Conservation (phyloP, 1,140 invertebrate genomes). For the Akabosia matsudoensis region DNA sequence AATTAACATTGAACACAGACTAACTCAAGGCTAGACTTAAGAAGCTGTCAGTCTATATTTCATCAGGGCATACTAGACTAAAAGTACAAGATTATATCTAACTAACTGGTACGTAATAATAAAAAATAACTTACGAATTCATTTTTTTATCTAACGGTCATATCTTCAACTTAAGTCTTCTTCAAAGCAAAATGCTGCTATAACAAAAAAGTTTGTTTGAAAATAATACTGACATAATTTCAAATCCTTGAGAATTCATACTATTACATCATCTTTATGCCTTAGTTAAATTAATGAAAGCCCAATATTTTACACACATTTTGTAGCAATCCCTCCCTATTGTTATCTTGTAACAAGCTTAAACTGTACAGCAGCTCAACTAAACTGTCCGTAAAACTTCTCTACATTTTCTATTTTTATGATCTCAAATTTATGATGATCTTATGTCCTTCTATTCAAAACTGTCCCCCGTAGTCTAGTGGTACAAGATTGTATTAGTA, state of each 20-base stretch:
- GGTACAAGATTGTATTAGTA: background rate
- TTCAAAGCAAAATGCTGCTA: too few species aligned
- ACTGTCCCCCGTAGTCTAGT: background rate
- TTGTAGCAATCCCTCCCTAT: background rate
- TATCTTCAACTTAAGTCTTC: background rate
- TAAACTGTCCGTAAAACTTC: background rate
- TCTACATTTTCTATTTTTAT: background rate
- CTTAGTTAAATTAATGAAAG: background rate
- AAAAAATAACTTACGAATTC: too few species aligned
- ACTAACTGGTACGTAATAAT: too few species aligned
- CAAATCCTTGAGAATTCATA: background rate
- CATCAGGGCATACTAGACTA: too few species aligned
- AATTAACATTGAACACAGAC: too few species aligned
- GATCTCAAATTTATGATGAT: constrained; percentile 13
- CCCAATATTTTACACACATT: background rate
- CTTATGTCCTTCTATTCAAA: constrained; percentile 4
- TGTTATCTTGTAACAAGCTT: background rate
- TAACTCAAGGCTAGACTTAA: too few species aligned
- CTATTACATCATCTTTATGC: background rate
- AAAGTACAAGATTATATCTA: too few species aligned
- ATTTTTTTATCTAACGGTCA: background rate
- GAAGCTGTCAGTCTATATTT: too few species aligned
- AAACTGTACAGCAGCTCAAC: background rate
- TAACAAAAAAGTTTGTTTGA: background rate
- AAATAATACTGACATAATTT: background rate